These are phyloP conservation scores for Thaleichthys pacificus DNA, from an alignment of 2,797 vertebrate species.

Conservation along the genomic window DNA sequence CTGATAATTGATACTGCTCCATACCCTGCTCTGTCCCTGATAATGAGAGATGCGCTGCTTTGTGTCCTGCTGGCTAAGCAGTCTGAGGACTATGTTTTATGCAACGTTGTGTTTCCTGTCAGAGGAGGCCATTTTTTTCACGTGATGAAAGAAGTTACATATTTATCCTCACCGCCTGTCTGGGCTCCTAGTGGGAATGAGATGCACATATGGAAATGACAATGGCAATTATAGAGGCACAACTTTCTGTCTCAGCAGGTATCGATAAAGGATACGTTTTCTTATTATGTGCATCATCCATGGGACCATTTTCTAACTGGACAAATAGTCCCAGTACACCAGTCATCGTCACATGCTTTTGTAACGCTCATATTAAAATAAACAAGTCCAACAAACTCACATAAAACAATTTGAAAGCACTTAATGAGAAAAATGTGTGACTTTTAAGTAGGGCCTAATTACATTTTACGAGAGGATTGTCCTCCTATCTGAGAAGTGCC, in stretches of 20 bases:
- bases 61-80: slow-evolving; percentile 30
- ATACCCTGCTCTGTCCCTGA: slow-evolving; percentile 29
- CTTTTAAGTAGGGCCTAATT: slow-evolving; percentile 16
- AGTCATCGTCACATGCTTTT: background rate
- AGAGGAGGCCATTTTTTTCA: slow-evolving; percentile 26
- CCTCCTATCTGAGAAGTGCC: slow-evolving; percentile 37
- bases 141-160: slow-evolving; percentile 23
- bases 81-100: slow-evolving; percentile 32
- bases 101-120: background rate
- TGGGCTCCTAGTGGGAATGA: background rate
- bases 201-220: slow-evolving; percentile 32
- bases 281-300: background rate
- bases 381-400: background rate
- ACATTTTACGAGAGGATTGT: slow-evolving; percentile 38
- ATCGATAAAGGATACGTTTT: background rate
- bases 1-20: slow-evolving; percentile 33
- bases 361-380: background rate
- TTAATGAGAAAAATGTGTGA: background rate
- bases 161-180: slow-evolving; percentile 37
- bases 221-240: slow-evolving; percentile 24
- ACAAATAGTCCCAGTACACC: background rate
- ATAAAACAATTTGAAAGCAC: slow-evolving; percentile 2
- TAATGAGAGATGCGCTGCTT: slow-evolving; percentile 38
- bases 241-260: slow-evolving; percentile 29
- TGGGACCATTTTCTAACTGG: background rate